Conservation (phyloP, 2,113 vertebrate genomes). For the Phylloscopus trochilus region DNA sequence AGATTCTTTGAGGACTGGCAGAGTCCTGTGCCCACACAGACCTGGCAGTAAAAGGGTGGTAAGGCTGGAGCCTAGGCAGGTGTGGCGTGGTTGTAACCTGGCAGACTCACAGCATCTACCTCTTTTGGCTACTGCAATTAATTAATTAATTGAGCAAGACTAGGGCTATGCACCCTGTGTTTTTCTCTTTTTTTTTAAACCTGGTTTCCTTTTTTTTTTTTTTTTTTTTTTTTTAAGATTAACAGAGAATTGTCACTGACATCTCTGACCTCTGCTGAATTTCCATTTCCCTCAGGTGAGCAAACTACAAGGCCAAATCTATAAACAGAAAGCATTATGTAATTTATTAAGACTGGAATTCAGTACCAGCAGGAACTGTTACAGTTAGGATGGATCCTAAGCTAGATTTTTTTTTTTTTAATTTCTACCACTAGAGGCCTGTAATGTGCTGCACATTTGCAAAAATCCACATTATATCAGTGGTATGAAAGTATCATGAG, state of each 20-base stretch:
- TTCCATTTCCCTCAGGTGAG: not conserved
- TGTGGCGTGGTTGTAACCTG: not conserved
- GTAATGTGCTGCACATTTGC: not conserved
- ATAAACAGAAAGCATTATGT: not conserved
- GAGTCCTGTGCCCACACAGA: not conserved
- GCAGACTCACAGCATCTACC: not conserved
- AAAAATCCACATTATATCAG: not conserved
- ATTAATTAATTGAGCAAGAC: not conserved
- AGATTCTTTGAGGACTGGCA: not conserved
- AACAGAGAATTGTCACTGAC: not conserved
- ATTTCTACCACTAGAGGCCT: constrained; percentile 64
- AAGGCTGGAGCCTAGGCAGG: not conserved
- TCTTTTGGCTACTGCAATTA: not conserved
- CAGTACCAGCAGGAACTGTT: not conserved
- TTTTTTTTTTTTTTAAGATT: not conserved
- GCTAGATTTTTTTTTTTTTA: not conserved
- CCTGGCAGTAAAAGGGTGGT: not conserved
- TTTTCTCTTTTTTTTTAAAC: not conserved
- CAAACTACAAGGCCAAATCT: not conserved
- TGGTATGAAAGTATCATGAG: not conserved
- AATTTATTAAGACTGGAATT: not conserved
- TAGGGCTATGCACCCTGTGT: not conserved
- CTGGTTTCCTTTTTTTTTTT: not conserved
- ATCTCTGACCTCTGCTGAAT: not conserved
- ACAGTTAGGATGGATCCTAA: not conserved